Evolutionary conservation across 92 coral and sea anemone genomes (phyloP), one percentile per base, ranked within the genome.

Genomic region (Chrysogorgia sp.): DNA sequence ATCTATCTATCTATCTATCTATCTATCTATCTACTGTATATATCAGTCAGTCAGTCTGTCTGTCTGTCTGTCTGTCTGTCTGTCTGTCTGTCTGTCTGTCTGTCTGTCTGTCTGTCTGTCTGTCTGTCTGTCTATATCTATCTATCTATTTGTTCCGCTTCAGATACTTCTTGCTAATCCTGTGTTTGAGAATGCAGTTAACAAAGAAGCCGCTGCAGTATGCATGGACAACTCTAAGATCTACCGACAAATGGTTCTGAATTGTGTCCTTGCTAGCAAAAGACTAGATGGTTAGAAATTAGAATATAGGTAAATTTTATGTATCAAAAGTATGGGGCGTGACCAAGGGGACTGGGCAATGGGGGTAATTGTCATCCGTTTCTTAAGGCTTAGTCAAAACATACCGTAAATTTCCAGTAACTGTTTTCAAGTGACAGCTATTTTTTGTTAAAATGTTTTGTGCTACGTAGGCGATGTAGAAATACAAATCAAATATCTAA

Each of bases 201-300:
- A 93, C 43, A 49, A 67, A n/a, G 91, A 88, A 9, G 98, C 98
- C 6, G 94, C 97, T 15, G 82, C 82, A 26, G 64, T 91, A 58
- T 93, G 75, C 74, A 64, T 55, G 28, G 79, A 86, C 19, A 75
- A 88, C 0, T 90, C 90, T 0, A 81, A 80, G 31, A 69, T 84
- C 15, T 93, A 89, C 64, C 85, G 93, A 40, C 90, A 91, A 62
- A 91, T 82, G 60, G 91, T 93, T 34, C 60, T 93, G 62, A 90
- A 89, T 45, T 92, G 92, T 80, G 98, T 93, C 26, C 82, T 93
- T 32, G 92, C 92, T 6, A 93, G 98, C 83, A 89, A 87, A 67
- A 86, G 98, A 76, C 83, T 93, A 30, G 93, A 93, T 60, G 98
- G 98, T 89, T 79, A 10, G 90, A n/a, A 1, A 49, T 17, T 41